Base-by-base conservation (phyloP, 64 coral and sea anemone genomes). In the Pocillopora damicornis region DNA sequence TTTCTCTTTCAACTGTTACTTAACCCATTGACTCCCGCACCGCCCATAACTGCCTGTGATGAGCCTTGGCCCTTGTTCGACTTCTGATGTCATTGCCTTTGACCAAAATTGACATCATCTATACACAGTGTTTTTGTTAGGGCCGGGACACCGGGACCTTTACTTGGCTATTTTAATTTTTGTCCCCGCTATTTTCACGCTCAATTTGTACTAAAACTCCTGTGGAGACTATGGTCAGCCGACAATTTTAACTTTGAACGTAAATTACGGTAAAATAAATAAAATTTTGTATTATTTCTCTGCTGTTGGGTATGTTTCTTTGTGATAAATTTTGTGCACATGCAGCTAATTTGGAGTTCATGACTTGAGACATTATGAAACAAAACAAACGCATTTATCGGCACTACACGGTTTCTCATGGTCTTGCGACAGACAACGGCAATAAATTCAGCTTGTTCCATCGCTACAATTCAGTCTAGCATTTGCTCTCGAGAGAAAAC, bases 121-220 rank as follows among this genome's bases (percentile, higher is more conserved):
- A 20, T 30, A 30, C 30, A 30, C 82, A 86, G 82, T 62, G 63
- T 72, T 88, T 88, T 89, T 79, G 87, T 89, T 79, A 79, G 87
- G 35, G 87, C 61, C 87, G 76, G 87, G 87, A 78, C 87, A 45
- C 87, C 36, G 34, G 86, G 73, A 61, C 73, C 76, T 89, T 79
- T 79, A 58, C 76, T 30, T 30, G 63, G 37, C 74, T 89, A 88
- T 88, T 89, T 89, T 79, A 58, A 71, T 79, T 71, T 89, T 88
- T 88, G 59, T 88, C 75, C 60, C 61, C 61, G 87, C 74, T 88
- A 88, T 69, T 78, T 88, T 30, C 75, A 79, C 0, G 59, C 60
- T 38, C 68, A 37, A 20, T 13, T 88, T 88, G 75, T 37, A 67
- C 87, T 79, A 88, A 74, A 58, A 77, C 60, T 79, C 30, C 75